Conservation (phyloP, 2,888 invertebrate genomes). For the Netelia inedita region DNA sequence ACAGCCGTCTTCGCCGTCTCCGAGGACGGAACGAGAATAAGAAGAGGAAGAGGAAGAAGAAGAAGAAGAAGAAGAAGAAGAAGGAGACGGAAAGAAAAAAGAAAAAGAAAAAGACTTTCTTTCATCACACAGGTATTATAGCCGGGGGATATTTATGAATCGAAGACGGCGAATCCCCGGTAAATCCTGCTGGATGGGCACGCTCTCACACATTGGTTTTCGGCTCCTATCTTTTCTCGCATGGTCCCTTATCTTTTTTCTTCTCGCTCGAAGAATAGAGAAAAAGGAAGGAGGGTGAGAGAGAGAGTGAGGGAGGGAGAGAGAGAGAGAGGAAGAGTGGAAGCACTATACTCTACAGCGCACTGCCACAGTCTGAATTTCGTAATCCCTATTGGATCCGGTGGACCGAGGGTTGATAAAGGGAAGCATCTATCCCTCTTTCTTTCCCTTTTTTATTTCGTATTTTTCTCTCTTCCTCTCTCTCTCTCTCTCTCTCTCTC, state of each 20-base stretch:
- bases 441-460: background rate
- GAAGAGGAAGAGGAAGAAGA: constrained; percentile 1
- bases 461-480: constrained; percentile 1
- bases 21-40: background rate
- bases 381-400: constrained; percentile 80
- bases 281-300: background rate
- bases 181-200: constrained; percentile 72
- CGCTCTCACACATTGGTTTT: constrained; percentile 29
- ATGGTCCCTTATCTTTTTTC: constrained; percentile 25
- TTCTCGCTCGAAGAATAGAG: background rate
- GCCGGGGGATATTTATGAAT: constrained; percentile 78
- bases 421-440: constrained; percentile 67
- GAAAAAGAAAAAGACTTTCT: constrained; percentile 65
- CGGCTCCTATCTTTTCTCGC: constrained; percentile 28
- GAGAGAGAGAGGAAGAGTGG: background rate
- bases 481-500: constrained; percentile 5
- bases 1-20: constrained; percentile 47
- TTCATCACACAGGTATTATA: constrained; percentile 74
- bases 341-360: constrained; percentile 52
- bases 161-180: constrained; percentile 73
- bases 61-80: constrained; percentile 26
- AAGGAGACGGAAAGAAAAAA: constrained; percentile 4
- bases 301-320: background rate
- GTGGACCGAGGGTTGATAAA: constrained; percentile 74
- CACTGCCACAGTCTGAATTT: constrained; percentile 72